Evolutionary conservation across 2,113 vertebrate genomes (phyloP), one percentile per base, ranked within the genome.

Genomic region (Sylvia atricapilla): DNA sequence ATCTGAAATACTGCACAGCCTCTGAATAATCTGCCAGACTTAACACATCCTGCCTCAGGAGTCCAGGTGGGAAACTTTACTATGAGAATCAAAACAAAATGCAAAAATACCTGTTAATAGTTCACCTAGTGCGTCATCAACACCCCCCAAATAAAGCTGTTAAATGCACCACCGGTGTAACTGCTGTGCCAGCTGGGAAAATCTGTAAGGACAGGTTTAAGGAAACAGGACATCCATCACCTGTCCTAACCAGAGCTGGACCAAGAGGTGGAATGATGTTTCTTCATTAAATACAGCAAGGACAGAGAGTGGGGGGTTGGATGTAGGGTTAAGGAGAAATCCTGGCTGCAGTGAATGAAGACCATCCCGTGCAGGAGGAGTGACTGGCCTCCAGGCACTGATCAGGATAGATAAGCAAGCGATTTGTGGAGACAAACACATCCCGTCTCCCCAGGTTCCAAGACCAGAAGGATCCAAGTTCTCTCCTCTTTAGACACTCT

Each of bases 41-140:
- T 94, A 90, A 94, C 90, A 94, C 94, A 89, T 96, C 83, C 93
- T 93, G 93, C 83, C 88, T 96, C 76, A n/a, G 88, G 91, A 97
- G 85, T 84, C 94, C 96, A 96, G 94, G 96, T 96, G 92, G 92
- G 95, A 96, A 96, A 89, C 83, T 94, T 96, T 89, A 94, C 94
- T 91, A 13, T 28, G 43, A 87, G 90, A 83, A 81, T 56, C 82
- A 75, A 96, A 92, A 90, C 43, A 31, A 96, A 96, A 89, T 84
- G 73, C 79, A 95, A 84, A 95, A 93, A 64, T 92, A 96, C 83
- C 88, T 89, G 84, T 56, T 95, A 89, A 87, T 49, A 76, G 88
- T 73, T 93, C 86, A 84, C 55, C 69, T 35, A 12, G 24, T 93
- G 94, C 9, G 5, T 93, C 83, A 89, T 13, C 90, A 90, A 53